Conservation (phyloP, 1,140 invertebrate genomes). For the Conopomorpha cramerella region DNA sequence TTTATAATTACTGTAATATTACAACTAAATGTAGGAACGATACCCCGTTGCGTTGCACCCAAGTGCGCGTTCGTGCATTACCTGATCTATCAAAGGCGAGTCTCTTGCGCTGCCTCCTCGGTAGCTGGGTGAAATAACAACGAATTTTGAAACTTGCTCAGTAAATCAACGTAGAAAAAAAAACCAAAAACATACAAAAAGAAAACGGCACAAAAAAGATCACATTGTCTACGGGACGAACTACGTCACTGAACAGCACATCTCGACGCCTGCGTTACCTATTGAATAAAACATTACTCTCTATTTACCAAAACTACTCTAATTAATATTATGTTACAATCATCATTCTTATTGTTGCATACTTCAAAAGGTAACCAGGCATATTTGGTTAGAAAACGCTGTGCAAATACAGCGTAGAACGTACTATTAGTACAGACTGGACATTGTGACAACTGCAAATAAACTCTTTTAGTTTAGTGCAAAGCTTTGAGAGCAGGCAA, state of each 20-base stretch:
- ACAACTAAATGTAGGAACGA: too few relatives aligned
- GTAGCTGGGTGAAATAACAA: slow-evolving; percentile 62
- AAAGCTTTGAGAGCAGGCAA: slow-evolving; percentile 37
- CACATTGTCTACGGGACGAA: slow-evolving; percentile 13
- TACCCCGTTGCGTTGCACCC: slow-evolving; percentile 42
- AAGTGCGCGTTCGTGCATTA: slow-evolving; percentile 45
- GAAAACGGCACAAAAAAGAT: slow-evolving; percentile 57
- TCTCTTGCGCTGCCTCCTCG: slow-evolving; percentile 61
- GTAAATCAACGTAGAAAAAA: slow-evolving; percentile 39
- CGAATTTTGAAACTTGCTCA: slow-evolving; percentile 55
- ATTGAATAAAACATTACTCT: too few relatives aligned
- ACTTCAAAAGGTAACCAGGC: too few relatives aligned
- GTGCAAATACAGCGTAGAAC: slow-evolving; percentile 28
- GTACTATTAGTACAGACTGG: slow-evolving; percentile 42
- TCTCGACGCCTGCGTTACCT: too few relatives aligned
- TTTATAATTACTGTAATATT: slow-evolving; percentile 3
- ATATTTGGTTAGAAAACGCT: too few relatives aligned
- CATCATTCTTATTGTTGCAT: too few relatives aligned
- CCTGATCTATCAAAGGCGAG: slow-evolving; percentile 62
- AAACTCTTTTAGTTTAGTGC: slow-evolving; percentile 42
- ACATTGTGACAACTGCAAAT: slow-evolving; percentile 51
- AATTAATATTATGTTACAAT: too few relatives aligned
- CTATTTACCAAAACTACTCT: too few relatives aligned
- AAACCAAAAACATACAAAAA: slow-evolving; percentile 51
- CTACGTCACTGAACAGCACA: neutral